Evolutionary conservation across 2,797 vertebrate species (phyloP).

Genomic region (Fistularia commersonii): DNA sequence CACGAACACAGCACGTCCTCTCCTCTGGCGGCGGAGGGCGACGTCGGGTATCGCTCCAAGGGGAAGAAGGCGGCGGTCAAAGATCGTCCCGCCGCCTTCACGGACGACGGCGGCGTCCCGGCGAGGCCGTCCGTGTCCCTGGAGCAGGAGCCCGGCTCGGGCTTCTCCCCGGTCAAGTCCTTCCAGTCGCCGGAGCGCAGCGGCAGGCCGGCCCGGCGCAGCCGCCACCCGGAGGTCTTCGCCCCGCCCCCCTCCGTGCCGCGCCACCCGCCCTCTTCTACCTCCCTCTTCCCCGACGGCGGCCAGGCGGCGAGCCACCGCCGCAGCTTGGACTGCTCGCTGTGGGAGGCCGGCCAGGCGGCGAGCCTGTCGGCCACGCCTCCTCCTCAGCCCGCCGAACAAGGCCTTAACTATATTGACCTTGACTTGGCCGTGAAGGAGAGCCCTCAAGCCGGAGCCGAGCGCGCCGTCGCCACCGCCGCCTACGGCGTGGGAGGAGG

Average conservation of each 20-base stretch:
- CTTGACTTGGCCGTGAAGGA: constrained; percentile 76
- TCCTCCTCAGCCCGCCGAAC: constrained; percentile 57
- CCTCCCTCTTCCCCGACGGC: constrained; percentile 67
- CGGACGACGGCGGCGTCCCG: constrained; percentile 51
- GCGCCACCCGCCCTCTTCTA: constrained; percentile 59
- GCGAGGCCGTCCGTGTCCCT: constrained; percentile 47
- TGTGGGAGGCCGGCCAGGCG: constrained; percentile 66
- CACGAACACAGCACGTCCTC: constrained; percentile 57
- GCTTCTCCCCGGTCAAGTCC: constrained; percentile 65
- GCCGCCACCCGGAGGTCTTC: constrained; percentile 71
- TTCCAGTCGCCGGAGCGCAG: constrained; percentile 68
- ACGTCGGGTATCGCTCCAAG: constrained; percentile 51
- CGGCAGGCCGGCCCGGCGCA: constrained; percentile 55
- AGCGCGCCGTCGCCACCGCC: constrained; percentile 60
- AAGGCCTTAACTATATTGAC: constrained; percentile 84
- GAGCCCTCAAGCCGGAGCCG: constrained; percentile 60
- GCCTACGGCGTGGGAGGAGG: constrained; percentile 61
- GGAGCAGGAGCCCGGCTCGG: constrained; percentile 60
- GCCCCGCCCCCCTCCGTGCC: constrained; percentile 51
- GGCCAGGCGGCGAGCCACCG: constrained; percentile 57
- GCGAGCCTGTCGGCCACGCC: constrained; percentile 57
- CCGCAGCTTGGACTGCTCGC: constrained; percentile 67
- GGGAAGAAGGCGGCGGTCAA: constrained; percentile 37
- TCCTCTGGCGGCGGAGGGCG: constrained; percentile 57
- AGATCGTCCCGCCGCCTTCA: constrained; percentile 42